Evolutionary conservation across 2,113 vertebrate genomes (phyloP), one percentile per base, ranked within the genome.

Genomic region (Numenius arquata): DNA sequence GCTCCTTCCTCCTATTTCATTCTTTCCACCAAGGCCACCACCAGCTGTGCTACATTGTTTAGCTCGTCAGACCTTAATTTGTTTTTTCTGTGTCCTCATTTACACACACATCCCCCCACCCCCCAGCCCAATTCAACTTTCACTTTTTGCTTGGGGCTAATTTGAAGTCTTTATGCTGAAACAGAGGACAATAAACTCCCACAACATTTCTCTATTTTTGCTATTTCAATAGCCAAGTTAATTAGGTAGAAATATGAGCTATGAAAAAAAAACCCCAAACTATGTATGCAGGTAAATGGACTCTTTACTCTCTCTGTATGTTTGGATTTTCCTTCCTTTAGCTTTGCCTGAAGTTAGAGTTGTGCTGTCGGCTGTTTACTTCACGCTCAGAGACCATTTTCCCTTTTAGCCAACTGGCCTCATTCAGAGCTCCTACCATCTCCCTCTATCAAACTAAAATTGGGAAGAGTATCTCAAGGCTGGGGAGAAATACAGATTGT

Each of bases 281-380:
- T 45, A 26, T 5, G 1, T 32, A 30, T 29, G 20, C 3, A 55
- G 70, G 30, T 45, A 55, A 72, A 71, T 6, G 5, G 26, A 71
- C 17, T 63, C 8, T 15, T 52, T 53, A 30, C 19, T 1, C 4
- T 45, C 25, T 0, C 0, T 30, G 5, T 25, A 14, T 2, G 2
- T 82, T 89, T 91, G 29, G 8, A n/a, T 88, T 79, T 90, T 83
- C 32, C 9, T 67, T 56, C 29, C 16, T 73, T 45, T 30, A 65
- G 9, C 11, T 80, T 93, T 89, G 22, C 23, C 29, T 80, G 18
- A 61, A 68, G 10, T 63, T 77, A 48, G 23, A 70, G 4, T 50
- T 88, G 19, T 8, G 12, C 12, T 81, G 9, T 27, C 6, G 48
- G 25, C 53, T 50, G 1, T 45, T 93, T 47, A 25, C 12, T 83